Evolutionary conservation across 2,888 invertebrate species (phyloP).

Genomic region (Ochlodes sylvanus): DNA sequence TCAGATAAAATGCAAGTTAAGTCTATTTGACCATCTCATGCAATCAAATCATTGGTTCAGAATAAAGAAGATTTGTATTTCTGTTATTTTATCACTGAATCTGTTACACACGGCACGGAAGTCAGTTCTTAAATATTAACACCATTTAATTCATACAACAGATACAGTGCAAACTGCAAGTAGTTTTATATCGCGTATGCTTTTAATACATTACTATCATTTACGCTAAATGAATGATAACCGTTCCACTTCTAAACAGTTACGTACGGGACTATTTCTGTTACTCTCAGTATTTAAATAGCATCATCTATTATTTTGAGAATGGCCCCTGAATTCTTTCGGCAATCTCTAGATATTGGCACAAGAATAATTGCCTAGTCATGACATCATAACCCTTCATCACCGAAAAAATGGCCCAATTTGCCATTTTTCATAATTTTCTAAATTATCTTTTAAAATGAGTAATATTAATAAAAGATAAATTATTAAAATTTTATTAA

Average conservation of each 20-base stretch:
- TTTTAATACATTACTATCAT: conserved; percentile 55
- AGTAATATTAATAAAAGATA: neutral
- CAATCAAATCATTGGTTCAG: too few relatives aligned
- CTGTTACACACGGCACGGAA: too few relatives aligned
- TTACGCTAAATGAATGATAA: conserved; percentile 52
- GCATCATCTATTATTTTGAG: conserved; percentile 75
- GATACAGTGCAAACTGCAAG: too few relatives aligned
- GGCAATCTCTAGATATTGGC: conserved; percentile 40
- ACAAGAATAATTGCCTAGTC: conserved; percentile 23
- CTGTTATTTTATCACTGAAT: too few relatives aligned
- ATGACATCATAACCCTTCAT: conserved; percentile 33
- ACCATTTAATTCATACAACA: too few relatives aligned
- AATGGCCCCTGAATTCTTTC: conserved; percentile 67
- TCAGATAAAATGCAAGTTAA: too few relatives aligned
- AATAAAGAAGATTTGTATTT: too few relatives aligned
- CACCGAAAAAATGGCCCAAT: neutral
- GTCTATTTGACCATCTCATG: too few relatives aligned
- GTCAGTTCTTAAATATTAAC: too few relatives aligned
- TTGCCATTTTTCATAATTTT: too few relatives aligned
- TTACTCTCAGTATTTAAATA: conserved; percentile 71
- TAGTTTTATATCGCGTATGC: neutral
- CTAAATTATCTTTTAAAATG: too few relatives aligned
- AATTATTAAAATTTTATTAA: neutral
- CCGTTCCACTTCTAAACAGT: conserved; percentile 62
- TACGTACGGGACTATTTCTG: conserved; percentile 74